These are phyloP conservation scores for Apamea anceps DNA, from an alignment of 2,888 invertebrate genomes.

Conservation along the genomic window DNA sequence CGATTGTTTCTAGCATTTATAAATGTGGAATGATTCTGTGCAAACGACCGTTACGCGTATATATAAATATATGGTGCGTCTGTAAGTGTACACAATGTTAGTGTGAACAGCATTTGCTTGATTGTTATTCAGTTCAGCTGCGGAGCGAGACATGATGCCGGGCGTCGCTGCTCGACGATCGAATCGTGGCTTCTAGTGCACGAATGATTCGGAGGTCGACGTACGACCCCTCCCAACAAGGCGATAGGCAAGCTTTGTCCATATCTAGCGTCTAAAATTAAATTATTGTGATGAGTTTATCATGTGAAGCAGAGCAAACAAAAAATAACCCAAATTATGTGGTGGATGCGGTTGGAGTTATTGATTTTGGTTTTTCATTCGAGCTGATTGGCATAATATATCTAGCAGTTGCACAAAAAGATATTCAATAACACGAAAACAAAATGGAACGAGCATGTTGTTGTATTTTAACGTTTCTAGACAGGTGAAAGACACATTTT, in stretches of 20 bases:
- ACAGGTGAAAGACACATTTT: conserved; percentile 33
- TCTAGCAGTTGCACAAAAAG: not conserved
- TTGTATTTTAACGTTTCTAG: too few relatives aligned
- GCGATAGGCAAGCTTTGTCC: conserved; percentile 65
- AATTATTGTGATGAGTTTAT: conserved; percentile 57
- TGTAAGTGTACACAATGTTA: conserved; percentile 63
- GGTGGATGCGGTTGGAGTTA: not conserved
- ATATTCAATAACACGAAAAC: conserved; percentile 16
- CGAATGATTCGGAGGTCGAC: conserved; percentile 79
- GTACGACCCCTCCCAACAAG: conserved; percentile 72
- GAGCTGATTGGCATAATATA: not conserved
- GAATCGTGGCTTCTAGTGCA: conserved; percentile 72
- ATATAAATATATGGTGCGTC: conserved; percentile 42
- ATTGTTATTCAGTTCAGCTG: conserved; percentile 81
- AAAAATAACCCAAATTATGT: conserved; percentile 17
- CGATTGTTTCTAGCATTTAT: conserved; percentile 57
- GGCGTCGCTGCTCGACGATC: conserved; percentile 67
- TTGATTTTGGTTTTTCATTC: conserved; percentile 23
- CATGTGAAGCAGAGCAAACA: conserved; percentile 28
- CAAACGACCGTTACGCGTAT: conserved; percentile 71
- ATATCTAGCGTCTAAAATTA: conserved; percentile 62
- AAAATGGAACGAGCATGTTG: not conserved
- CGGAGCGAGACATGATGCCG: conserved; percentile 74
- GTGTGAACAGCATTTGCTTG: conserved; percentile 72
- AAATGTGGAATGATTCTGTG: conserved; percentile 69